These are phyloP conservation scores for Calephelis nemesis DNA, from an alignment of 1,140 invertebrate genomes.

Conservation along the genomic window DNA sequence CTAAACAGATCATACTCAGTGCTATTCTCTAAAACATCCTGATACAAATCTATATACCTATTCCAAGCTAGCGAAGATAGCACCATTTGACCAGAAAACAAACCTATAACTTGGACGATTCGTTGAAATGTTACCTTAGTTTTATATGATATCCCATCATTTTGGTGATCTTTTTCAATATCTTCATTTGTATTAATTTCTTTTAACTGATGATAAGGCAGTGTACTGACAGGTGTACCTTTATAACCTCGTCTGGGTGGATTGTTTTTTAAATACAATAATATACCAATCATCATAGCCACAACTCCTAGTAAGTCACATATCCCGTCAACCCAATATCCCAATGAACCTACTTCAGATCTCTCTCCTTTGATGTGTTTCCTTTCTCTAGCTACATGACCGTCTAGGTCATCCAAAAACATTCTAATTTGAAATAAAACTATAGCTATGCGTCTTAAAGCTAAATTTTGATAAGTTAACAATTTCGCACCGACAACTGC, in stretches of 20 bases:
- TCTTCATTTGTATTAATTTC: slow-evolving; percentile 70
- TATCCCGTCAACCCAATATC: slow-evolving; percentile 87
- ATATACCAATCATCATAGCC: slow-evolving; percentile 83
- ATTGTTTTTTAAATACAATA: slow-evolving; percentile 84
- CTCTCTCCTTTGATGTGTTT: slow-evolving; percentile 85
- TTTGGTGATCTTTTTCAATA: slow-evolving; percentile 74
- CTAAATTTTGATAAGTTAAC: slow-evolving; percentile 83
- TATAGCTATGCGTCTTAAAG: slow-evolving; percentile 84
- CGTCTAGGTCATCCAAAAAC: slow-evolving; percentile 89
- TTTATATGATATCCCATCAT: slow-evolving; percentile 81
- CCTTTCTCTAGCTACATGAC: slow-evolving; percentile 86
- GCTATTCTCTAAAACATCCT: slow-evolving; percentile 84
- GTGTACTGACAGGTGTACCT: slow-evolving; percentile 72
- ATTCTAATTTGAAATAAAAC: slow-evolving; percentile 87
- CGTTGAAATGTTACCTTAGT: slow-evolving; percentile 82
- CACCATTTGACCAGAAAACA: slow-evolving; percentile 85
- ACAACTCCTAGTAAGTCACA: slow-evolving; percentile 87
- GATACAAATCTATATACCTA: slow-evolving; percentile 88
- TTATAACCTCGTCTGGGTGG: slow-evolving; percentile 84
- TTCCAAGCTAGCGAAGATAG: slow-evolving; percentile 89
- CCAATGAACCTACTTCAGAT: slow-evolving; percentile 85
- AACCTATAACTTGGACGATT: slow-evolving; percentile 82
- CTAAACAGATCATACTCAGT: slow-evolving; percentile 76
- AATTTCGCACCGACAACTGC: slow-evolving; percentile 85
- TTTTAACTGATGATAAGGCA: slow-evolving; percentile 75